Conservation (phyloP, 2,888 invertebrate genomes). For the Machimus atricapillus region DNA sequence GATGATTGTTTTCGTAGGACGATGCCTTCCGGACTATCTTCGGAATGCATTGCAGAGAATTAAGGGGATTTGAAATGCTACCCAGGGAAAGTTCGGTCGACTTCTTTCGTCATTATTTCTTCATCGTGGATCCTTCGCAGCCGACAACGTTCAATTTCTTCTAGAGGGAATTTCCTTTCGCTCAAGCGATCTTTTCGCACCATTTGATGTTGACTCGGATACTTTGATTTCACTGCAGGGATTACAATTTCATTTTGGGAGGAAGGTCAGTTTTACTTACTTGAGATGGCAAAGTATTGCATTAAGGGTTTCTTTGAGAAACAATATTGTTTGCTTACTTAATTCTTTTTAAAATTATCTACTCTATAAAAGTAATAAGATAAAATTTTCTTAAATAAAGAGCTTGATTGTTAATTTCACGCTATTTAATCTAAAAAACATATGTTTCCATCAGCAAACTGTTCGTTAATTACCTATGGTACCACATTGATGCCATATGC, state of each 20-base stretch:
- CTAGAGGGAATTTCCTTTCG: background rate
- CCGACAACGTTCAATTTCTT: background rate
- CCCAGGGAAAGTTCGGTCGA: background rate
- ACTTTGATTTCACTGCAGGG: background rate
- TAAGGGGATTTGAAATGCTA: conserved; percentile 14
- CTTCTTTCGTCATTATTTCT: background rate
- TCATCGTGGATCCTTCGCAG: background rate
- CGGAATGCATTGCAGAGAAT: background rate
- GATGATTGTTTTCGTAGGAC: conserved; percentile 2
- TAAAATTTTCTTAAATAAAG: background rate
- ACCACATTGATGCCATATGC: too few species aligned
- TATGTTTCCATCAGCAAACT: too few species aligned
- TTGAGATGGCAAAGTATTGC: background rate
- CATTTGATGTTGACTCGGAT: background rate
- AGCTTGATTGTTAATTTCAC: background rate
- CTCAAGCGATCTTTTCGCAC: background rate
- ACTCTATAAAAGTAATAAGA: background rate
- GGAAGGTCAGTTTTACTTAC: background rate
- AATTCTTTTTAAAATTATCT: background rate
- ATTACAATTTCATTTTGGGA: background rate
- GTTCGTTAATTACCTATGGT: too few species aligned
- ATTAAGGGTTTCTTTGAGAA: background rate
- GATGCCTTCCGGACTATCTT: background rate
- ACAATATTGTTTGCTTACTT: background rate
- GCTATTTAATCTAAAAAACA: too few species aligned